These are phyloP conservation scores for Aphodius granarius DNA, from an alignment of 2,888 invertebrate genomes.

Conservation along the genomic window DNA sequence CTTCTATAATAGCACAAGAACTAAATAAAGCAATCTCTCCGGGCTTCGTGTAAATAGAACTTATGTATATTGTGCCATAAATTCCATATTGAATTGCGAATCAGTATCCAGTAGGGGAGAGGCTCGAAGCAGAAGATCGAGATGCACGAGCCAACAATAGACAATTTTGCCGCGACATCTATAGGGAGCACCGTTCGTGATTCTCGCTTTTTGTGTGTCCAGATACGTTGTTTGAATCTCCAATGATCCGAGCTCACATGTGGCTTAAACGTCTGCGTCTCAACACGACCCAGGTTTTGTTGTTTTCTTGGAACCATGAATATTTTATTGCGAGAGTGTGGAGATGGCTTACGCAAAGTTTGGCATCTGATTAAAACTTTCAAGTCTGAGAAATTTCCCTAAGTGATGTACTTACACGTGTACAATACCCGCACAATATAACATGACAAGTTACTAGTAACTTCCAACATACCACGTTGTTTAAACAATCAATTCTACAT, in stretches of 20 bases:
- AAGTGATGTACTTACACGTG: not conserved
- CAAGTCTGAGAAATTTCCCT: not conserved
- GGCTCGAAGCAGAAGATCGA: conserved; percentile 45
- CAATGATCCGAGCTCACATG: conserved; percentile 32
- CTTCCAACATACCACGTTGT: too few species aligned
- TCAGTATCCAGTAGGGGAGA: conserved; percentile 37
- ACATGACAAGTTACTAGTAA: too few species aligned
- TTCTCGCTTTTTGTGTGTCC: conserved; percentile 40
- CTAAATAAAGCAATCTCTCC: not conserved
- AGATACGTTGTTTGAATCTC: conserved; percentile 45
- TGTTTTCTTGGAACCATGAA: not conserved
- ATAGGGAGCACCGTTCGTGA: conserved; percentile 39
- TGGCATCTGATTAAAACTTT: not conserved
- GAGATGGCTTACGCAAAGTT: not conserved
- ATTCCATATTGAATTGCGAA: conserved; percentile 41
- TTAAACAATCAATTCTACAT: too few species aligned
- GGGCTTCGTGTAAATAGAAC: conserved; percentile 42
- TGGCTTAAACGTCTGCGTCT: not conserved
- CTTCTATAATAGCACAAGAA: not conserved
- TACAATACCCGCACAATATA: not conserved
- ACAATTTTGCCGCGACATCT: conserved; percentile 42
- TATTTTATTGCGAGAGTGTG: not conserved
- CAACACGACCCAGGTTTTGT: not conserved
- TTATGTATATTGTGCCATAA: conserved; percentile 49
- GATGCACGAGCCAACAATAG: conserved; percentile 46